These are phyloP conservation scores for Talpa occidentalis DNA, from an alignment of 2,113 vertebrate species.

Conservation along the genomic window DNA sequence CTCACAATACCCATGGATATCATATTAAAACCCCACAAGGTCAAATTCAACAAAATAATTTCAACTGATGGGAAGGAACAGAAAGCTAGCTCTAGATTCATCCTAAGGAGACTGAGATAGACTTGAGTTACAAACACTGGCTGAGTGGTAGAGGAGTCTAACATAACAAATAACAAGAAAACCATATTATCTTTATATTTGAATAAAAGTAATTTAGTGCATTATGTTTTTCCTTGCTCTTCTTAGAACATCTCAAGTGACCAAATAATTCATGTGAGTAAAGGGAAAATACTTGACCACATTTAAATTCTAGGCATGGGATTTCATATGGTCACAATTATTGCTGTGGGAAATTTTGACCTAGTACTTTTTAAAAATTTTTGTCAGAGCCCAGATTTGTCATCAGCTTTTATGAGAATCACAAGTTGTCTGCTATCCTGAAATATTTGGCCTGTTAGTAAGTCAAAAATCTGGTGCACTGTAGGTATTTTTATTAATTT, in stretches of 20 bases:
- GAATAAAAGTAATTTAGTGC: background rate
- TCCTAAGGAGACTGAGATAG: background rate
- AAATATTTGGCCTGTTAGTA: background rate
- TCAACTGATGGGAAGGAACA: background rate
- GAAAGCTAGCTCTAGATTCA: background rate
- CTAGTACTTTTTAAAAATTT: background rate
- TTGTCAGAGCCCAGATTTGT: background rate
- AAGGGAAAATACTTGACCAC: slow-evolving; percentile 6
- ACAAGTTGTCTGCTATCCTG: background rate
- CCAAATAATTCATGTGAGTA: slow-evolving; percentile 29
- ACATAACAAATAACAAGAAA: background rate
- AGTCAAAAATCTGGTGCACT: background rate
- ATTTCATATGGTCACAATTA: slow-evolving; percentile 40
- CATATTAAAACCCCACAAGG: background rate
- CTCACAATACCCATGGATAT: background rate
- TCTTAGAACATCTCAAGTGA: background rate
- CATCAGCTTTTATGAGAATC: slow-evolving; percentile 30
- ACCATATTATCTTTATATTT: background rate
- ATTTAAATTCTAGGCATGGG: slow-evolving; percentile 14
- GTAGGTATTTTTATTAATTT: slow-evolving; percentile 30
- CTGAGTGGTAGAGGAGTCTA: background rate
- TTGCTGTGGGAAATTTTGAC: slow-evolving; percentile 10
- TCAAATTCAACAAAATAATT: background rate
- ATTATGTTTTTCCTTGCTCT: background rate
- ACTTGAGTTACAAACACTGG: background rate